Base-by-base conservation (phyloP, 2,888 invertebrate genomes). In the Nudaria mundana region DNA sequence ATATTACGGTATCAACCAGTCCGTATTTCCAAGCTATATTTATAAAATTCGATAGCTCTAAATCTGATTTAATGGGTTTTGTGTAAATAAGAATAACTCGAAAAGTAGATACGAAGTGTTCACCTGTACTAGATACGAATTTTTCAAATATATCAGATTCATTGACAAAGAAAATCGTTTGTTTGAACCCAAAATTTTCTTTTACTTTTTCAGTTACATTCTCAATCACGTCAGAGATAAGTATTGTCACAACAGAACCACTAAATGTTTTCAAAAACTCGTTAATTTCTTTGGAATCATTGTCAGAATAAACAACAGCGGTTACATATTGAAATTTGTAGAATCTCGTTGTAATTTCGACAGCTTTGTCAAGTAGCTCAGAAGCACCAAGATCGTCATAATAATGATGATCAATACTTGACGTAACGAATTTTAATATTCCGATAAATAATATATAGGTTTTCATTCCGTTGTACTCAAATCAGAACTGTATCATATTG, bases 21-120 rank as follows among this genome's bases (percentile, higher is more conserved):
- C 76, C 75, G 48, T 69, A 63, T 10, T 66, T 48, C 69, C 71
- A 72, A 5, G 80, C 68, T 18, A 47, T 51, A 56, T 68, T 48
- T 13, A 66, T 76, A 8, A 62, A 55, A 22, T 44, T 39, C 23
- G 38, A 34, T 24, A 70, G 14, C 20, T 61, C 48, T 18, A 39
- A 7, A 32, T 3, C 7, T 3, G 49, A 23, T 7, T 44, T 41
- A 2, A 60, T 31, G 22, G 50, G 30, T 6, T 50, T 51, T 10
- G 58, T 55, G 2, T 76, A 32, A 8, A 77, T 56, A 14, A 74
- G 45, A 40, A 81, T 62, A 2, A 78, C 47, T 13, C 46, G 56
- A 28, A 78, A 64, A 0, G 73, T 58, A 22, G 44, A 38, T 8
- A 64, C 40, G 11, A 64, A 48, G n/a, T 52, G 37, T 26, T 55